Percentiles rank a stretch among this genome's conserved stretches.
phyloP scores from a whole-genome alignment of 2,113 vertebrate species.

The Myotis lucifugus region DNA sequence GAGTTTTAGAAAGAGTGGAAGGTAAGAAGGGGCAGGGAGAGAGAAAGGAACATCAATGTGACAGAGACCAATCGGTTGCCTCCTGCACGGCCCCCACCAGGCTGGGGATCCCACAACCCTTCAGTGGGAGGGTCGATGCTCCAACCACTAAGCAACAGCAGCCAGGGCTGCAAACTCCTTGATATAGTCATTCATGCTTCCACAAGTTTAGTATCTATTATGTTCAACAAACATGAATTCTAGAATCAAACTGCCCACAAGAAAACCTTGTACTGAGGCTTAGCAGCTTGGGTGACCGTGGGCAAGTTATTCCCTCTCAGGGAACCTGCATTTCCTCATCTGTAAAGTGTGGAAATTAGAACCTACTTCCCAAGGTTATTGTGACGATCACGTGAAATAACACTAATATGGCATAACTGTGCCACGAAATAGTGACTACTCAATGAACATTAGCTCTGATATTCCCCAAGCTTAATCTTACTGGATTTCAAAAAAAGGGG shows the following conservation, averaged over 20 bases:
- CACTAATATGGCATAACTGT: background rate
- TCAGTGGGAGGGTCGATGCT: too few species aligned
- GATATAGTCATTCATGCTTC: background rate
- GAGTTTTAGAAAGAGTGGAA: too few species aligned
- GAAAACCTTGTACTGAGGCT: background rate
- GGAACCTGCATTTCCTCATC: slow-evolving; percentile 6
- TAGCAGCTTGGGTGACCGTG: background rate
- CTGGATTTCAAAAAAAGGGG: background rate
- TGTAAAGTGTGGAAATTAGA: background rate
- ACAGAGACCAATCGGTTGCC: too few species aligned
- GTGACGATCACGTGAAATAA: slow-evolving; percentile 29
- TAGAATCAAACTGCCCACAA: background rate
- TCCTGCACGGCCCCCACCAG: too few species aligned
- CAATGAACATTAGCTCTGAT: background rate
- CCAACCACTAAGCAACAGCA: too few species aligned
- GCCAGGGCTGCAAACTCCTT: background rate
- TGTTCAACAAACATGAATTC: background rate
- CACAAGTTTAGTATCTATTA: background rate
- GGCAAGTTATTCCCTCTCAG: slow-evolving; percentile 13
- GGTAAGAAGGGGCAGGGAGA: too few species aligned
- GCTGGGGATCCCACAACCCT: too few species aligned
- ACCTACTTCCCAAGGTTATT: background rate
- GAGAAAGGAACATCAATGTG: too few species aligned
- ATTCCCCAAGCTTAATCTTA: background rate
- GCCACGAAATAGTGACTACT: background rate